A percentile compares a stretch with the other conserved stretches of the same genome.
Conservation (phyloP, 64 coral and sea anemone genomes). For the Montipora efflorescens region DNA sequence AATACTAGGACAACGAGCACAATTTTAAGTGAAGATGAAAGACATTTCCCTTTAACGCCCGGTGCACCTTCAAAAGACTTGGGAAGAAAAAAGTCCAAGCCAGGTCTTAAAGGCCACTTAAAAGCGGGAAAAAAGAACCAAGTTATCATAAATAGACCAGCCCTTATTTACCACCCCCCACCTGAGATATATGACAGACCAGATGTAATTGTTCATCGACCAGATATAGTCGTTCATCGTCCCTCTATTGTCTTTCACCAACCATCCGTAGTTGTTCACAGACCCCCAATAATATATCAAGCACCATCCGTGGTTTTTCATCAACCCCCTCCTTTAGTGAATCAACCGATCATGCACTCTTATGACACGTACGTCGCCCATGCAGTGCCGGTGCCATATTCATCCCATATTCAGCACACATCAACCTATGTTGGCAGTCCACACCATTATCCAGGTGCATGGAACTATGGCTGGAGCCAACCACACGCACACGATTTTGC, state of each 20-base stretch:
- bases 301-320: slow-evolving; percentile 95
- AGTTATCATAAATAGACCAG: slow-evolving; percentile 82
- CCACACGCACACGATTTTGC: not conserved
- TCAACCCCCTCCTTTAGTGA: slow-evolving; percentile 91
- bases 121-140: slow-evolving; percentile 84
- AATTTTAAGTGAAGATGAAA: not conserved
- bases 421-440: slow-evolving; percentile 90
- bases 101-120: not conserved
- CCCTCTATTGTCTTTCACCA: slow-evolving; percentile 96
- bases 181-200: slow-evolving; percentile 96
- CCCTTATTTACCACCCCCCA: slow-evolving; percentile 96
- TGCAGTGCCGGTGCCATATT: slow-evolving; percentile 68
- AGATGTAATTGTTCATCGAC: slow-evolving; percentile 85
- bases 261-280: slow-evolving; percentile 93
- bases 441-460: slow-evolving; percentile 76
- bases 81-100: slow-evolving; percentile 1
- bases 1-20: not conserved
- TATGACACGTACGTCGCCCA: slow-evolving; percentile 89
- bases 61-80: not conserved
- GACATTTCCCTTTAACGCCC: not conserved
- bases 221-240: slow-evolving; percentile 85
- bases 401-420: slow-evolving; percentile 66
- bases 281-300: slow-evolving; percentile 89
- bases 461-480: slow-evolving; percentile 58
- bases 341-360: slow-evolving; percentile 83